A percentile compares a stretch with the other conserved stretches of the same genome.
These are phyloP conservation scores for Epinephelus lanceolatus DNA, from an alignment of 2,113 vertebrate species.

Conservation along the genomic window DNA sequence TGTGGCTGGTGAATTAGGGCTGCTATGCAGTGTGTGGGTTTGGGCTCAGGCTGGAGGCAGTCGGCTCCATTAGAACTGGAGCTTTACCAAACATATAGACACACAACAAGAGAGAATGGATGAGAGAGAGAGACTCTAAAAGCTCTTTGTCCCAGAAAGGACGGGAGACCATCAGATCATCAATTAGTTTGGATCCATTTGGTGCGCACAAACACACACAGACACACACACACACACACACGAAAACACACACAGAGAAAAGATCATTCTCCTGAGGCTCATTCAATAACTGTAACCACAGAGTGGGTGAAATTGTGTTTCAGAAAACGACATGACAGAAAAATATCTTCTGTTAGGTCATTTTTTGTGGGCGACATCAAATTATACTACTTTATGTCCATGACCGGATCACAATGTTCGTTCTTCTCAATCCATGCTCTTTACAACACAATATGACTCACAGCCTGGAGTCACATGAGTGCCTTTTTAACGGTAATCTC, in stretches of 20 bases:
- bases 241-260: constrained; percentile 14
- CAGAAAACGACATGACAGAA: constrained; percentile 16
- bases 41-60: constrained; percentile 50
- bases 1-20: constrained; percentile 51
- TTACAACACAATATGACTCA: constrained; percentile 9
- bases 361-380: constrained; percentile 5
- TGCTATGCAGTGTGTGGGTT: constrained; percentile 37
- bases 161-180: constrained; percentile 45
- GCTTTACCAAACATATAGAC: constrained; percentile 51
- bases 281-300: constrained; percentile 20
- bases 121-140: constrained; percentile 46
- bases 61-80: constrained; percentile 62
- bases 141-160: constrained; percentile 64
- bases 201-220: constrained; percentile 7
- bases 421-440: constrained; percentile 10
- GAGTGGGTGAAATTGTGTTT: constrained; percentile 2
- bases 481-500: constrained; percentile 34
- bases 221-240: background rate
- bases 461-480: constrained; percentile 17
- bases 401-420: background rate
- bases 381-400: background rate
- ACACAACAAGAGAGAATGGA: constrained; percentile 25
- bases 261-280: background rate
- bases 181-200: constrained; percentile 65
- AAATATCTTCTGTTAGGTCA: background rate